phyloP scores from a whole-genome alignment of 2,888 invertebrate species.

The Corbicula japonica region DNA sequence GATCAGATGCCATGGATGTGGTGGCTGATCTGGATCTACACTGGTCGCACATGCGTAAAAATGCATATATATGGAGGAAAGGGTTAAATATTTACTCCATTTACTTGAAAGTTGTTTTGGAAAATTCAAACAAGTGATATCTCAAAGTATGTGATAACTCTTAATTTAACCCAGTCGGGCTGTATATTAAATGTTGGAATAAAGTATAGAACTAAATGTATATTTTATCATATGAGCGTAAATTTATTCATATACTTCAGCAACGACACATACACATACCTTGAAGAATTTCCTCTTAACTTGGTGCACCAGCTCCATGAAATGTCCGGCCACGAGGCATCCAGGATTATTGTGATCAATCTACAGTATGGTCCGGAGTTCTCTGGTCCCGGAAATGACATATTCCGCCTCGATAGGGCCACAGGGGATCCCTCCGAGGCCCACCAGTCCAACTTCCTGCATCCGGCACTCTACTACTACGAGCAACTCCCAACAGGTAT shows the following conservation, averaged over 20 bases:
- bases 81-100: too few relatives aligned
- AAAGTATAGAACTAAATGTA: not conserved
- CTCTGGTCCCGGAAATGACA: constrained; percentile 86
- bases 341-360: constrained; percentile 82
- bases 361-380: constrained; percentile 87
- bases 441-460: constrained; percentile 87
- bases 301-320: constrained; percentile 83
- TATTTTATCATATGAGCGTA: not conserved
- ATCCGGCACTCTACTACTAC: constrained; percentile 87
- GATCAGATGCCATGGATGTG: too few relatives aligned
- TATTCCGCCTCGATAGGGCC: constrained; percentile 86
- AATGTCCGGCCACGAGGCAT: constrained; percentile 82
- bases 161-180: too few relatives aligned
- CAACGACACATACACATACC: constrained; percentile 76
- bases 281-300: constrained; percentile 86
- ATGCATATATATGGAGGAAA: too few relatives aligned
- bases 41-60: too few relatives aligned
- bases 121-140: too few relatives aligned
- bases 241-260: constrained; percentile 20
- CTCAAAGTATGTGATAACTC: too few relatives aligned
- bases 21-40: too few relatives aligned
- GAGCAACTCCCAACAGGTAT: constrained; percentile 85
- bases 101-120: too few relatives aligned
- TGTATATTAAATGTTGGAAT: too few relatives aligned
- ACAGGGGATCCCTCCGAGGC: constrained; percentile 86